Percentiles rank a stretch among this genome's conserved stretches.
These are phyloP conservation scores for Pseudopleuronectes americanus DNA, from an alignment of 2,797 vertebrate genomes.

Conservation along the genomic window DNA sequence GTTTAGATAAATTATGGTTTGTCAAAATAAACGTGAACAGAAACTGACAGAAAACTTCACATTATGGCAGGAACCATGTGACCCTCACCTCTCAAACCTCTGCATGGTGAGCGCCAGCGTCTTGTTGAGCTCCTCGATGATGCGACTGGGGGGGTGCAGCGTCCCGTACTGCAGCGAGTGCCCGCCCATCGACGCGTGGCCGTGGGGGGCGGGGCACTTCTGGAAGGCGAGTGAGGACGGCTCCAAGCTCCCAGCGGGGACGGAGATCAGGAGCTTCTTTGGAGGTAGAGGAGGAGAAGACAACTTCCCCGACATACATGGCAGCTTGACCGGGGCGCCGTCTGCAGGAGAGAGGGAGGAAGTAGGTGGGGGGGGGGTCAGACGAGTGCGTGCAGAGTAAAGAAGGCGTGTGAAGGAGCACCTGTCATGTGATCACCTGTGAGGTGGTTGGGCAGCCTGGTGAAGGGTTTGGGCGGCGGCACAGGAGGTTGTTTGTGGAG, in stretches of 20 bases:
- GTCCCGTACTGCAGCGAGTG: conserved; percentile 90
- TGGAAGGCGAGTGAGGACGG: conserved; percentile 88
- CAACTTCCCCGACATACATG: conserved; percentile 91
- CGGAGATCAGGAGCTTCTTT: conserved; percentile 98
- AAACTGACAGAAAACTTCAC: not conserved
- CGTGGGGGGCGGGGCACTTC: conserved; percentile 88
- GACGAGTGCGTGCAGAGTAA: not conserved
- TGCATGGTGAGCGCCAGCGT: conserved; percentile 98
- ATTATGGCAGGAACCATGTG: too few relatives aligned
- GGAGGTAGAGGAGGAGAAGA: conserved; percentile 98
- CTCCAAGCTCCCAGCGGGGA: conserved; percentile 90
- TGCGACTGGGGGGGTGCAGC: conserved; percentile 89
- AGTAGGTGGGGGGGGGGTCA: accelerated
- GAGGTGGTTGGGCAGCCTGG: conserved; percentile 93
- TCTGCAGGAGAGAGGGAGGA: conserved; percentile 74
- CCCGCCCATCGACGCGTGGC: conserved; percentile 83
- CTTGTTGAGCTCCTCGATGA: conserved; percentile 98
- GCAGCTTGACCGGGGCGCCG: conserved; percentile 91
- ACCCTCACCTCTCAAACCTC: conserved; percentile 94
- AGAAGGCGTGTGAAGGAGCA: accelerated
- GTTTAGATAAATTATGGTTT: not conserved
- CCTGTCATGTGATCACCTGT: conserved; percentile 68
- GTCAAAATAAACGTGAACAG: not conserved
- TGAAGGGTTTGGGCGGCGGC: conserved; percentile 95
- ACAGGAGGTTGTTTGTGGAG: conserved; percentile 96